Conservation (phyloP, 2,797 vertebrate genomes). For the Sebastes oblongus region DNA sequence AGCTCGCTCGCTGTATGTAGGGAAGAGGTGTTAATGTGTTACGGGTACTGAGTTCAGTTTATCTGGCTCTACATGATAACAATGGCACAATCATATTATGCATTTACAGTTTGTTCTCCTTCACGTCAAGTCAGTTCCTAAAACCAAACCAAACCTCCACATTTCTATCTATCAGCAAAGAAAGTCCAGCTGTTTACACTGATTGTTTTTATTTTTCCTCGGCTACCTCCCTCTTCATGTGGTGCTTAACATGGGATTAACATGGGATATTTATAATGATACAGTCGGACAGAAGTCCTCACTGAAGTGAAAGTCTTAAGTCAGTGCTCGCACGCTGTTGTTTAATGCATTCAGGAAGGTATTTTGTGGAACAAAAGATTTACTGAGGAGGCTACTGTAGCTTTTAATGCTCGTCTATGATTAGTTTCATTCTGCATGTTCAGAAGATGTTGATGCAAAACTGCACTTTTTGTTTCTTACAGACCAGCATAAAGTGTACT, state of each 20-base stretch:
- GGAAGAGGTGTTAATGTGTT: not conserved
- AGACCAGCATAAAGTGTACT: not conserved
- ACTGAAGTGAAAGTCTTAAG: not conserved
- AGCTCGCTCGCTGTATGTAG: too few relatives aligned
- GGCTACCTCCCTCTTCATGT: not conserved
- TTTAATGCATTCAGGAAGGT: not conserved
- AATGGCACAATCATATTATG: not conserved
- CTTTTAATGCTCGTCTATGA: not conserved
- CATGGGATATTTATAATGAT: constrained; percentile 10
- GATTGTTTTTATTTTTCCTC: not conserved
- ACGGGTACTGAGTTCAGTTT: not conserved
- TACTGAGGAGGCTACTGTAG: not conserved
- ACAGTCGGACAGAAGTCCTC: not conserved
- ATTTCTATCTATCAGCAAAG: not conserved
- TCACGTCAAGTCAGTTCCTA: too few relatives aligned
- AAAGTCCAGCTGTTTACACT: not conserved
- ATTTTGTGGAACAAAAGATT: not conserved
- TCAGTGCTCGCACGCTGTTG: not conserved
- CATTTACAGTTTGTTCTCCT: not conserved
- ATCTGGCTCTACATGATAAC: not conserved
- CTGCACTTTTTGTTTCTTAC: not conserved
- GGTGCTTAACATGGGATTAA: not conserved
- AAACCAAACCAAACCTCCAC: not conserved
- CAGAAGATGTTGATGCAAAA: not conserved
- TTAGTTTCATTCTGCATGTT: not conserved